phyloP scores from a whole-genome alignment of 2,113 vertebrate species.

The Solenodon paradoxus region DNA sequence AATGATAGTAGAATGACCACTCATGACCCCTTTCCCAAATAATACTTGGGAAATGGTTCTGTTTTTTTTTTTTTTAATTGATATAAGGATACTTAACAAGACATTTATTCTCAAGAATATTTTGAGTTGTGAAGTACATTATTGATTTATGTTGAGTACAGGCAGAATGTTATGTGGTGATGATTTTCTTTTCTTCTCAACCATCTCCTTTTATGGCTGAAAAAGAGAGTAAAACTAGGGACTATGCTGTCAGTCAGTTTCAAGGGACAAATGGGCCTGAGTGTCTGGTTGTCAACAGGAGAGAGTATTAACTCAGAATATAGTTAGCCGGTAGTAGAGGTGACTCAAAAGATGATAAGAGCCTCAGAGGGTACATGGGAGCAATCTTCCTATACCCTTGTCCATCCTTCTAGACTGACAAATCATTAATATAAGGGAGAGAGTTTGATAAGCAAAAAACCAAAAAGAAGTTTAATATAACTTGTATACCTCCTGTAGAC shows the following conservation, averaged over 20 bases:
- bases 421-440: too few species aligned
- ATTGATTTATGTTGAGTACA: not conserved
- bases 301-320: constrained; percentile 46
- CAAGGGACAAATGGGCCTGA: constrained; percentile 52
- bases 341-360: not conserved
- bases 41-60: not conserved
- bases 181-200: not conserved
- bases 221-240: not conserved
- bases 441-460: too few species aligned
- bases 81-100: not conserved
- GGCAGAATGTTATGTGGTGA: not conserved
- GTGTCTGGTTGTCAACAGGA: constrained; percentile 10
- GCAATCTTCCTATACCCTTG: too few species aligned
- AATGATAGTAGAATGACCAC: not conserved
- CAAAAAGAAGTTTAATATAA: too few species aligned
- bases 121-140: not conserved
- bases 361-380: too few species aligned
- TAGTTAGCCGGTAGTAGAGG: constrained; percentile 27
- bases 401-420: too few species aligned
- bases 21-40: not conserved
- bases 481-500: too few species aligned
- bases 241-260: not conserved
- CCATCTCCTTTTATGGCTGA: not conserved
- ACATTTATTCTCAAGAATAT: not conserved
- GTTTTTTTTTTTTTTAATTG: not conserved